A percentile compares a stretch with the other conserved stretches of the same genome.
Evolutionary conservation across 2,113 vertebrate species (phyloP).

Genomic region (Ellobius talpinus): DNA sequence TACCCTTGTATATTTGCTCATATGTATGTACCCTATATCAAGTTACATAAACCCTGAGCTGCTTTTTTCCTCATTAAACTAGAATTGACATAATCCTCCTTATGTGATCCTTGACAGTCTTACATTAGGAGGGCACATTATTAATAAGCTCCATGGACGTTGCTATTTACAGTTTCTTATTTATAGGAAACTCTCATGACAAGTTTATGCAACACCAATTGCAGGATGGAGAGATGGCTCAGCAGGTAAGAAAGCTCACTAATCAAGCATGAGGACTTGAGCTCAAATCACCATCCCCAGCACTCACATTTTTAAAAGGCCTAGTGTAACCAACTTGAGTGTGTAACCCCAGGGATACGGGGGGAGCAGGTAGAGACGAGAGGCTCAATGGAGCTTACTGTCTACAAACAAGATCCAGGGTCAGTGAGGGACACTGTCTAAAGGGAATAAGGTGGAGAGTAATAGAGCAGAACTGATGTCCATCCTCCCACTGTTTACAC

Average conservation of each 20-base stretch:
- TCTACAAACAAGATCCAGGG: background rate
- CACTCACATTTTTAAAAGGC: background rate
- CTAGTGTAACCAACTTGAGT: background rate
- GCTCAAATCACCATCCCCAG: background rate
- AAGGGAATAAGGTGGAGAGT: no score
- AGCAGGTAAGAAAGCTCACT: background rate
- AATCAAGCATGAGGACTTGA: background rate
- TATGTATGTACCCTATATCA: background rate
- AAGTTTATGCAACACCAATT: background rate
- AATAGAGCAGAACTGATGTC: no score
- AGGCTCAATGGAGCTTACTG: background rate
- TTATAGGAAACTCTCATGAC: background rate
- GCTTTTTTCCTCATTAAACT: conserved; percentile 34
- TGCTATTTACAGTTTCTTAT: conserved; percentile 1
- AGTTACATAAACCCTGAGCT: background rate
- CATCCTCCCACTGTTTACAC: background rate
- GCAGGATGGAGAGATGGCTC: background rate
- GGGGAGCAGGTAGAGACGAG: background rate
- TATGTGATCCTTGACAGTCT: background rate
- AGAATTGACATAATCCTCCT: background rate
- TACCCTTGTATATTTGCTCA: background rate
- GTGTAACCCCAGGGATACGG: background rate
- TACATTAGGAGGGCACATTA: background rate
- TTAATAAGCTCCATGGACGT: background rate
- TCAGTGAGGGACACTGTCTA: background rate